Percentiles rank a stretch among this genome's conserved stretches.
These are phyloP conservation scores for Tringa solitaria DNA, from an alignment of 2,113 vertebrate genomes.

Conservation along the genomic window DNA sequence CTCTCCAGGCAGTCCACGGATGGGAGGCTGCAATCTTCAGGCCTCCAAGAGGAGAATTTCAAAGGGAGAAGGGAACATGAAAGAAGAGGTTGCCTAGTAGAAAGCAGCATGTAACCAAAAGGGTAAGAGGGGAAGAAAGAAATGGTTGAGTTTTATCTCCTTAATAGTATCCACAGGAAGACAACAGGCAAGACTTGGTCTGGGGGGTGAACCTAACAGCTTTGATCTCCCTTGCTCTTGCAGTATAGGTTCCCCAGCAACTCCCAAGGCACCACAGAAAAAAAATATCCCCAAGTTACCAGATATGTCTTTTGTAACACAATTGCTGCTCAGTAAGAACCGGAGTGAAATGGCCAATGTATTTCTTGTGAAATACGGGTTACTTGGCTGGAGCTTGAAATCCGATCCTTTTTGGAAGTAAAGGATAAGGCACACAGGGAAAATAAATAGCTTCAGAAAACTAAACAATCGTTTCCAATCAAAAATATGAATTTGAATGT, in stretches of 20 bases:
- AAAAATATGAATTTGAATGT: background rate
- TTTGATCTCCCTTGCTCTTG: background rate
- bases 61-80: background rate
- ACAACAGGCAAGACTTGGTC: background rate
- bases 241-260: background rate
- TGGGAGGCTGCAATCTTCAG: background rate
- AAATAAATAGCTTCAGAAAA: background rate
- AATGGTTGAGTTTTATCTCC: background rate
- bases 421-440: background rate
- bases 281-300: background rate
- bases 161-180: background rate
- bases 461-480: background rate
- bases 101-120: background rate
- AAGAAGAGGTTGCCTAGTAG: background rate
- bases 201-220: background rate
- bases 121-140: background rate
- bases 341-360: background rate
- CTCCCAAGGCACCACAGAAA: background rate
- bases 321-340: background rate
- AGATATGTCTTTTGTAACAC: background rate
- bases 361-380: background rate
- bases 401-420: background rate
- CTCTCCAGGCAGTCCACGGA: background rate
- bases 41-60: background rate
- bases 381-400: background rate